Evolutionary conservation across 2,888 invertebrate species (phyloP).

Genomic region (Ceramica pisi): DNA sequence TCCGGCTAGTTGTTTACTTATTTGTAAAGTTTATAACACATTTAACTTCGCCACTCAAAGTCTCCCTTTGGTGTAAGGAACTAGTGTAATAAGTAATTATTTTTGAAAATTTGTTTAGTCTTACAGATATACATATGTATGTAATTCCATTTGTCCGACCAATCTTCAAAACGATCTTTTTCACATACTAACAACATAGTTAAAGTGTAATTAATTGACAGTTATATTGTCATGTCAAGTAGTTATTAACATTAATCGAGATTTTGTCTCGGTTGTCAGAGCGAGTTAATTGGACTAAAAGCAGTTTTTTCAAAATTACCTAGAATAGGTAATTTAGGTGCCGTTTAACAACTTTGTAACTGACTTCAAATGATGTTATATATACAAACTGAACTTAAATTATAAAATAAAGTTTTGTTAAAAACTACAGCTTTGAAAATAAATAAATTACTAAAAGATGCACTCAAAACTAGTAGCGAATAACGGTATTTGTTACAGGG

Average conservation of each 20-base stretch:
- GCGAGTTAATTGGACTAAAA: not conserved
- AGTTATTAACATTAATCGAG: not conserved
- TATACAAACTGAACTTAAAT: not conserved
- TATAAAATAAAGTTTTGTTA: not conserved
- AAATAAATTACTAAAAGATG: not conserved
- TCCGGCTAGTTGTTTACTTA: conserved; percentile 53
- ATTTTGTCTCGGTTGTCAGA: not conserved
- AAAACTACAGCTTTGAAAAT: not conserved
- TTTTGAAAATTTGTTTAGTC: not conserved
- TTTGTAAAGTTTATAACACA: conserved; percentile 1
- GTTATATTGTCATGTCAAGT: not conserved
- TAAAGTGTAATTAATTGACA: too few species aligned
- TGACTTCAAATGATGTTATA: not conserved
- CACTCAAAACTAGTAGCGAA: conserved; percentile 58
- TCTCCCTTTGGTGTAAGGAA: not conserved
- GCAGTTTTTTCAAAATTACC: not conserved
- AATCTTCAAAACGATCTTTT: not conserved
- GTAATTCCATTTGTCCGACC: not conserved
- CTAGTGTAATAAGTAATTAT: not conserved
- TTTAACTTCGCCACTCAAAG: not conserved
- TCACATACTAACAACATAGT: not conserved
- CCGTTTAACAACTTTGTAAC: not conserved
- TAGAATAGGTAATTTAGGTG: not conserved
- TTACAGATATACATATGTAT: not conserved
- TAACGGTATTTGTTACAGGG: conserved; percentile 73